Evolutionary conservation across 1,140 invertebrate species (phyloP), one percentile per base, ranked within the genome.

Genomic region (Anoplolepis gracilipes): DNA sequence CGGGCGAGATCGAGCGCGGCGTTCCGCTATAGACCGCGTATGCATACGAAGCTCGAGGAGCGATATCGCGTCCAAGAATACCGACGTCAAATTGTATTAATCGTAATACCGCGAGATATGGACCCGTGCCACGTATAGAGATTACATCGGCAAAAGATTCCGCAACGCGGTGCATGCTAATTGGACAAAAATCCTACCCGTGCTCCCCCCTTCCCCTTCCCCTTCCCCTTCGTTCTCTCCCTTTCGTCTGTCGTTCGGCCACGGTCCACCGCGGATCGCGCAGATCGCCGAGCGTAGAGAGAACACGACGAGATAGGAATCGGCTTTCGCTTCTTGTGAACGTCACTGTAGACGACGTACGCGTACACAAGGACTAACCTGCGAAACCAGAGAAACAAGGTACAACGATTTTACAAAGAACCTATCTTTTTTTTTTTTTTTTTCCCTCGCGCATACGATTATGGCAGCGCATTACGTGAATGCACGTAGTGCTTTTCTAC

Each of bases 51-150:
- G 62, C 28, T 73, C 69, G 42, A 57, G 53, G 42, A 57, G 53
- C 67, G 55, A 25, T 75, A 73, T 73, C 79, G 49, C 81, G 89
- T 30, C 25, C 85, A 70, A 49, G 76, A 79, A 85, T 82, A 79
- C 87, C 90, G 89, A 89, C 85, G 89, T 91, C 89, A 87, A 90
- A 91, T 91, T 87, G 85, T 85, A 85, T 91, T 91, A 90, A 90
- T 90, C 90, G 90, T 90, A 90, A 91, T 91, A 91, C 87, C 87
- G 87, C 87, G 90, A 87, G 87, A 87, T 72, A 82, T 65, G 25
- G 79, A 59, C 55, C 62, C 75, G 67, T 42, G 79, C 73, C 46
- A 57, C 65, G 61, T 59, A n/a, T n/a, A 19, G 57, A 87, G 90
- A 91, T 91, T 75, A 28, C 73, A 91, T 91, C 90, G 84, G 62